Base-by-base conservation (phyloP, 2,113 vertebrate species). In the Telmatochromis sp. region DNA sequence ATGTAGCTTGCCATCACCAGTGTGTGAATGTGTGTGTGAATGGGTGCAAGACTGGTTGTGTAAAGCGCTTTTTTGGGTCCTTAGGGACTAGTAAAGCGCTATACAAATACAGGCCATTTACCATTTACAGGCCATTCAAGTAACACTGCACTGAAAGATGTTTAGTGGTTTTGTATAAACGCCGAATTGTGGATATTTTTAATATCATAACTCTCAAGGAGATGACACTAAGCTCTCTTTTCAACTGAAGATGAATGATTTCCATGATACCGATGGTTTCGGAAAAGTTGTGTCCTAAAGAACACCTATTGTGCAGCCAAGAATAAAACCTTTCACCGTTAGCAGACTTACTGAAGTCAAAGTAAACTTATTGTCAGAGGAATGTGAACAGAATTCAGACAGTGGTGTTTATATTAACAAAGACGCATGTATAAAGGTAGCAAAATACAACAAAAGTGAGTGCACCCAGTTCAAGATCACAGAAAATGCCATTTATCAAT, bases 41-140 rank as follows among this genome's bases (percentile, higher is more conserved):
- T 57, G 54, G 4, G 55, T 57, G 23, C 1, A 26, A 26, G 54
- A 57, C 54, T 57, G 54, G 54, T 2, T 5, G 12, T 14, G 54
- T 57, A 26, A 57, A 57, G 47, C 17, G 0, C 4, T 51, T 47
- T 51, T 19, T 51, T 2, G 47, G 47, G 47, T 51, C 50, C 50
- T 51, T 51, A 51, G 1, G 50, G 5, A 51, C 50, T 5, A 51
- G 0, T 0, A 51, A 51, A 51, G 55, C 7, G 3, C 23, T 57
- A 2, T 5, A 57, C 55, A 9, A 57, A 57, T 57, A 9, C 55
- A 57, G 3, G 7, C 54, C 54, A 26, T 57, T 57, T 57, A 57
- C 54, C 54, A 8, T 28, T 57, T 57, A 57, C 54, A 57, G 54
- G 23, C 7, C 55, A 28, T 57, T 42, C 65, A 71, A 26, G 65